Evolutionary conservation across 1,140 invertebrate species (phyloP).

Genomic region (Colletes latitarsis): DNA sequence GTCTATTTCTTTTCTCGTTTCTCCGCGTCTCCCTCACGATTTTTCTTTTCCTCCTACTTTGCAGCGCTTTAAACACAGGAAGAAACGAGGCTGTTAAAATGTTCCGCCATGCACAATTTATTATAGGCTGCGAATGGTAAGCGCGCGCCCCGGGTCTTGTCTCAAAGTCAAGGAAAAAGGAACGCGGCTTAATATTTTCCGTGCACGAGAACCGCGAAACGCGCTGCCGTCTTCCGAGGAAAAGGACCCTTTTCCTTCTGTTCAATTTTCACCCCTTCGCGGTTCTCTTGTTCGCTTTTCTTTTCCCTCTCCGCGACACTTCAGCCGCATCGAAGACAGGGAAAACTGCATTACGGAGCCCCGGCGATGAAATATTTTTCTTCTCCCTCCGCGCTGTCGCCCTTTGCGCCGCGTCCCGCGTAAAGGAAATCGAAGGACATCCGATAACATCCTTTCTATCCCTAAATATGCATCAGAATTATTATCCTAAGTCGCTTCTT

Average conservation of each 20-base stretch:
- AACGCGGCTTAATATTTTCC: constrained; percentile 70
- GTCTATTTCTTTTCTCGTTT: constrained; percentile 32
- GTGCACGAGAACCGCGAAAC: constrained; percentile 42
- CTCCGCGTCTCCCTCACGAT: neutral
- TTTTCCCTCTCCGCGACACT: constrained; percentile 4
- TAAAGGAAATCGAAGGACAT: constrained; percentile 24
- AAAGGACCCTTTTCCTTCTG: constrained; percentile 6
- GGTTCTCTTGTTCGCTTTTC: neutral
- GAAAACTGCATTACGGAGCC: constrained; percentile 34
- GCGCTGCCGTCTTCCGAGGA: constrained; percentile 41
- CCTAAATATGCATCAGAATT: too few relatives aligned
- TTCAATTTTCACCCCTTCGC: neutral
- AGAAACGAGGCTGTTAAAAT: constrained; percentile 75
- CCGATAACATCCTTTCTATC: neutral
- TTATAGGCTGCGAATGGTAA: constrained; percentile 73
- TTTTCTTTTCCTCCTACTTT: constrained; percentile 32
- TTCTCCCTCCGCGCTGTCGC: neutral
- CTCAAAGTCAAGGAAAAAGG: constrained; percentile 70
- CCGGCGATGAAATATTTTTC: constrained; percentile 49
- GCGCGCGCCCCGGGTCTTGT: constrained; percentile 61
- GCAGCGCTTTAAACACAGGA: constrained; percentile 65
- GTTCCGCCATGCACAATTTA: constrained; percentile 78
- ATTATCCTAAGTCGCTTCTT: too few relatives aligned
- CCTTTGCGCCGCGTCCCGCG: neutral
- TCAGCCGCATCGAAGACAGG: neutral